Percentiles rank a stretch among this genome's conserved stretches.
Evolutionary conservation across 35 echinoderm and acorn worm genomes (phyloP).

Genomic region (Ptychodera flava): DNA sequence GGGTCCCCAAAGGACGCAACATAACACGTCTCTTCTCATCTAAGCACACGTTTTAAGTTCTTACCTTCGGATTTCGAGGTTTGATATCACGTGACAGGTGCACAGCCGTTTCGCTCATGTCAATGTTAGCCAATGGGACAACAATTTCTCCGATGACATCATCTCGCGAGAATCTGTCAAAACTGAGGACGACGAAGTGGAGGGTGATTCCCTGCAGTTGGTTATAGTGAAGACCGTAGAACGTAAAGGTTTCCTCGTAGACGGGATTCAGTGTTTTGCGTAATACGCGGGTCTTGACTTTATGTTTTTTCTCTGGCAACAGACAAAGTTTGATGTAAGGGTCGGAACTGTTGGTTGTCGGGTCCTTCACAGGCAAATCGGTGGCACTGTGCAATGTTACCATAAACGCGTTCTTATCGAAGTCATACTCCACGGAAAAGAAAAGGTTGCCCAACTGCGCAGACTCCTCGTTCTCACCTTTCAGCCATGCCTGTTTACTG

Average conservation of each 20-base stretch:
- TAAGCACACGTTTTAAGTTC: no score
- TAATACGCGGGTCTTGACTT: conserved; percentile 94
- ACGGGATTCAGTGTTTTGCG: conserved; percentile 88
- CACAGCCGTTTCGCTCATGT: conserved; percentile 69
- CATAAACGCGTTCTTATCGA: conserved; percentile 75
- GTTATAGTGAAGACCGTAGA: conserved; percentile 95
- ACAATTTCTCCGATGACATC: conserved; percentile 96
- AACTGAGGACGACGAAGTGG: conserved; percentile 98
- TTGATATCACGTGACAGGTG: conserved; percentile 81
- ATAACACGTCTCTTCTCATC: no score
- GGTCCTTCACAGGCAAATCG: conserved; percentile 76
- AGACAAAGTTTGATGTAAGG: conserved; percentile 97
- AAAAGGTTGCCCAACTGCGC: conserved; percentile 59
- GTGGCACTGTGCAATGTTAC: conserved; percentile 90
- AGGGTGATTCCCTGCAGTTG: conserved; percentile 96
- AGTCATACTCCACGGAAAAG: conserved; percentile 86
- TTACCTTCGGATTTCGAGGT: conserved; percentile 79
- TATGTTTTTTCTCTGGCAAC: conserved; percentile 97
- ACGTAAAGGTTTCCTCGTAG: conserved; percentile 98
- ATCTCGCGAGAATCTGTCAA: conserved; percentile 95
- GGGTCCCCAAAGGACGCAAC: no score
- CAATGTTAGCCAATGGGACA: conserved; percentile 91
- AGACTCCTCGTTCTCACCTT: conserved; percentile 7
- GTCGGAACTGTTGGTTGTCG: conserved; percentile 68
- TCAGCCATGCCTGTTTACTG: background rate